Evolutionary conservation across 2,888 invertebrate species (phyloP).

Genomic region (Meteorus cinctellus): DNA sequence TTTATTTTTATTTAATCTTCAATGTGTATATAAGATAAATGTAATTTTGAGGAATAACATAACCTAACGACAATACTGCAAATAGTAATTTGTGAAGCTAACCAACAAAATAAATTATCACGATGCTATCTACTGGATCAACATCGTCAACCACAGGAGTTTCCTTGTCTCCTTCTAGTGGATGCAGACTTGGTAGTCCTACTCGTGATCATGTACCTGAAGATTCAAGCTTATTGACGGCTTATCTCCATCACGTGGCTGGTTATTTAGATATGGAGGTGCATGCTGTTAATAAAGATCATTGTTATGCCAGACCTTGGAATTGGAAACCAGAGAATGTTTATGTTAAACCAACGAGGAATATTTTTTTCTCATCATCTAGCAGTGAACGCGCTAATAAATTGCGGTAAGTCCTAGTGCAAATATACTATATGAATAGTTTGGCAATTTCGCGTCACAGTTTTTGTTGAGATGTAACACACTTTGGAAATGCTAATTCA

Average conservation of each 20-base stretch:
- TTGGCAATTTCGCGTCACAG: not conserved
- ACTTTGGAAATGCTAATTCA: not conserved
- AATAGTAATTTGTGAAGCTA: not conserved
- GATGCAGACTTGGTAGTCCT: slow-evolving; percentile 64
- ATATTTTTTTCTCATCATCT: slow-evolving; percentile 73
- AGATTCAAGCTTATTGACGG: slow-evolving; percentile 74
- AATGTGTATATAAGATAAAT: too few relatives aligned
- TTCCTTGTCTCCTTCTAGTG: slow-evolving; percentile 2
- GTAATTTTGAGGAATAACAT: too few relatives aligned
- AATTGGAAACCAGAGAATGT: slow-evolving; percentile 80
- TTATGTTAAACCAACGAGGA: slow-evolving; percentile 77
- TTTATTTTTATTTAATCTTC: too few relatives aligned
- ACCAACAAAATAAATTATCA: not conserved
- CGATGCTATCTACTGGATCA: slow-evolving; percentile 11
- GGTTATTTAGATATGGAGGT: slow-evolving; percentile 68
- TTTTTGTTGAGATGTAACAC: not conserved
- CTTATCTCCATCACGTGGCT: slow-evolving; percentile 67
- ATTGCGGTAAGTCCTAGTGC: not conserved
- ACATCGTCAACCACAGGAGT: not conserved
- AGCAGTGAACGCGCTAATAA: not conserved
- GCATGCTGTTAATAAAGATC: slow-evolving; percentile 78
- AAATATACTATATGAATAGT: not conserved
- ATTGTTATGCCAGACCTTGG: slow-evolving; percentile 83
- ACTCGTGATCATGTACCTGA: slow-evolving; percentile 72
- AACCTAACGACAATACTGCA: not conserved